Evolutionary conservation across 2,888 invertebrate genomes (phyloP).

Genomic region (Eupithecia vulgata): DNA sequence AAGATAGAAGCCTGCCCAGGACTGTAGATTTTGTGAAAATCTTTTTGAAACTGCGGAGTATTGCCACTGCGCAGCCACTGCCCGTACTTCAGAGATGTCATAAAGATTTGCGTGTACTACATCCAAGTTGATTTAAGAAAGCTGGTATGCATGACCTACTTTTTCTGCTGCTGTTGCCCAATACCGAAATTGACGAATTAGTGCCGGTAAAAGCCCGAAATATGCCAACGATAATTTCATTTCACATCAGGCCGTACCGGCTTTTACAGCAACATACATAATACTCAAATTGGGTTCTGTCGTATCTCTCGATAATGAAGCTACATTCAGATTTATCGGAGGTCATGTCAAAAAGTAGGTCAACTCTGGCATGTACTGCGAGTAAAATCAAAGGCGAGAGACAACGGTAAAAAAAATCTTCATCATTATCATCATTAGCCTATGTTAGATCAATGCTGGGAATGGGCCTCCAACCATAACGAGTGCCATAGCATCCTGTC

Average conservation of each 20-base stretch:
- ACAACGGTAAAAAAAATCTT: neutral
- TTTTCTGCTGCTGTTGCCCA: neutral
- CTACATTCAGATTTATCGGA: constrained; percentile 18
- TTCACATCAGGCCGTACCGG: neutral
- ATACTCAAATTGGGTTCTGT: constrained; percentile 41
- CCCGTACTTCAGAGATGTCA: too few species aligned
- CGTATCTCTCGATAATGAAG: constrained; percentile 22
- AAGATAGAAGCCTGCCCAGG: too few species aligned
- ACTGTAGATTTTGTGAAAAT: too few species aligned
- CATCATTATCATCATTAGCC: neutral
- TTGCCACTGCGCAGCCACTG: too few species aligned
- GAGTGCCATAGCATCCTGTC: too few species aligned
- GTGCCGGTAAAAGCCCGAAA: neutral
- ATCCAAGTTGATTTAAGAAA: too few species aligned
- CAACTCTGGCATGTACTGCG: constrained; percentile 6
- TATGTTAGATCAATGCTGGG: too few species aligned
- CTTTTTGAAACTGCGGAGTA: too few species aligned
- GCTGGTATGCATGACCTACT: neutral
- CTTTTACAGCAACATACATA: constrained; percentile 22
- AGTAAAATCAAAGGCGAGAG: neutral
- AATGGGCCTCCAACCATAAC: too few species aligned
- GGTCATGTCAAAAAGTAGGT: constrained; percentile 13
- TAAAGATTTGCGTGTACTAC: too few species aligned
- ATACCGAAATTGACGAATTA: neutral
- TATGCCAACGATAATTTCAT: neutral